Conservation (phyloP, 2,888 invertebrate species). For the Yponomeuta cagnagella region DNA sequence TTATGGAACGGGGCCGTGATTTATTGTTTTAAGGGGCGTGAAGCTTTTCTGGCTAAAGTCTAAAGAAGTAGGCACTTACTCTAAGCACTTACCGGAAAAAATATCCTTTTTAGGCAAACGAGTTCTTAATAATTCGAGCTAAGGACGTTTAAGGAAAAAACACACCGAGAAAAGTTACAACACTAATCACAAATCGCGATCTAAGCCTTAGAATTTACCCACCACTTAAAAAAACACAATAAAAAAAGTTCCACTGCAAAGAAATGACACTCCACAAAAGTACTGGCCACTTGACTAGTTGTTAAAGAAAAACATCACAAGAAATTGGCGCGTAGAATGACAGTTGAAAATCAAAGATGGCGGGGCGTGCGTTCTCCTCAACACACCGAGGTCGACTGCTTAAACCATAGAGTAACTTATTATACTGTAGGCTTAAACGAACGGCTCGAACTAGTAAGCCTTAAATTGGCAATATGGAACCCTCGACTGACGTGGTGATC, state of each 20-base stretch:
- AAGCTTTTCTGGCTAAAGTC: too few species aligned
- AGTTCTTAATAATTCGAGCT: conserved; percentile 35
- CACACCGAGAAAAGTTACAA: conserved; percentile 27
- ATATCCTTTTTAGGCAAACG: conserved; percentile 32
- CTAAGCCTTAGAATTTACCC: conserved; percentile 17
- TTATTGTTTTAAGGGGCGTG: too few species aligned
- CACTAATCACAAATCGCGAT: conserved; percentile 39
- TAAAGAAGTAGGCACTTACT: neutral
- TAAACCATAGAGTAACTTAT: too few species aligned
- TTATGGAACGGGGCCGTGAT: neutral
- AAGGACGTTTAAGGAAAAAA: conserved; percentile 25
- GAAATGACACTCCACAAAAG: neutral
- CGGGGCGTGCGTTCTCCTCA: conserved; percentile 46
- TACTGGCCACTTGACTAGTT: conserved; percentile 9
- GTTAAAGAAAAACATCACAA: conserved; percentile 22
- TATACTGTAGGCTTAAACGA: conserved; percentile 29
- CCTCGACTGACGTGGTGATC: neutral
- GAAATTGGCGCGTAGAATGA: conserved; percentile 52
- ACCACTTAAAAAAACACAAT: neutral
- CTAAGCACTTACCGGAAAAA: conserved; percentile 30
- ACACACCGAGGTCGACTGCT: conserved; percentile 65
- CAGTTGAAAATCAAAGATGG: conserved; percentile 42
- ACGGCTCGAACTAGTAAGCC: conserved; percentile 32
- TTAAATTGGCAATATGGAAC: conserved; percentile 36
- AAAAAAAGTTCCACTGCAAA: neutral